Conservation (phyloP, 1,140 invertebrate genomes). For the Drosophila sucinea region DNA sequence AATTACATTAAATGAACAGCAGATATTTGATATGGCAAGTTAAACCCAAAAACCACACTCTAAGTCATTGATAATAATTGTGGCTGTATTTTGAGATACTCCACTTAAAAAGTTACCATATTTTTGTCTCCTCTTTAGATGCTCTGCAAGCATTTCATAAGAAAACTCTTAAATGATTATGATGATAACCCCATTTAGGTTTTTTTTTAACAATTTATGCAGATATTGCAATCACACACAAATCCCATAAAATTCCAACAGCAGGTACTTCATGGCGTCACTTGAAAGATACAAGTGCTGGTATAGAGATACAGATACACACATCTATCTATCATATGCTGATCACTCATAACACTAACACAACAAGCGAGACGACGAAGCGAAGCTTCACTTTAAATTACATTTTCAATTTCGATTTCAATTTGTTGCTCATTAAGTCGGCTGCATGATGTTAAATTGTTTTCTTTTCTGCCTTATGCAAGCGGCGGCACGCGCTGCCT, state of each 20-base stretch:
- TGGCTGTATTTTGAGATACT: too few relatives aligned
- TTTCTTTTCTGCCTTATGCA: conserved; percentile 55
- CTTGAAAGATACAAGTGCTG: conserved; percentile 14
- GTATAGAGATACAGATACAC: conserved; percentile 1
- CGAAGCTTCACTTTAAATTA: conserved; percentile 13
- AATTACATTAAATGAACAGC: too few relatives aligned
- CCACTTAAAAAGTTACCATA: too few relatives aligned
- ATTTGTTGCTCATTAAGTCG: conserved; percentile 74
- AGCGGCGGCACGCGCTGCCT: conserved; percentile 63
- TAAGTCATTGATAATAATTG: too few relatives aligned
- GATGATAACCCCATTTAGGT: conserved; percentile 49
- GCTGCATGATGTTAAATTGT: conserved; percentile 58
- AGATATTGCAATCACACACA: conserved; percentile 10
- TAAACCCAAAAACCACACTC: too few relatives aligned
- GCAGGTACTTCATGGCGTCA: conserved; percentile 3
- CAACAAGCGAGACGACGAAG: conserved; percentile 3
- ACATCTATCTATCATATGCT: conserved; percentile 7
- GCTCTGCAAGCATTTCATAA: not conserved
- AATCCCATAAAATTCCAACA: not conserved
- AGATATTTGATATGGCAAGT: too few relatives aligned
- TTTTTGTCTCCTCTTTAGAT: not conserved
- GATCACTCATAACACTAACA: conserved; percentile 13
- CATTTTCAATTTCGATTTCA: conserved; percentile 73
- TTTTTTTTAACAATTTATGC: conserved; percentile 40
- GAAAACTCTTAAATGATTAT: conserved; percentile 16